Evolutionary conservation across 2,113 vertebrate species (phyloP), one percentile per base, ranked within the genome.

Genomic region (Shinisaurus crocodilurus): DNA sequence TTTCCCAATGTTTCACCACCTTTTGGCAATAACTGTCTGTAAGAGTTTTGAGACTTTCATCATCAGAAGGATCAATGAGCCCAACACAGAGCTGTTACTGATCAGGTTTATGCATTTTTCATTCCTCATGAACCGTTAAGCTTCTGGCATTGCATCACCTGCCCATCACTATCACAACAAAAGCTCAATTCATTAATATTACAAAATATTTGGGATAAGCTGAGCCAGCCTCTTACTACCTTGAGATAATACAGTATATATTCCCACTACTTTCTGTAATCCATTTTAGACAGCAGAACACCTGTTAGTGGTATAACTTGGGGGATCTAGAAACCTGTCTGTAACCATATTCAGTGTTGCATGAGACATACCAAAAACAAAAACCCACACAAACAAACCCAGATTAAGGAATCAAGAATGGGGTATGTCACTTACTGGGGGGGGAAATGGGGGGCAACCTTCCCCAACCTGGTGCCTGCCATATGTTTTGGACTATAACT

Each of bases 1-100:
- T 54, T 48, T 91, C 80, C 20, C 12, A 86, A 84, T 86, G 15
- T 84, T 2, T 5, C 84, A 88, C 81, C 91, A 27, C 60, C 10
- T 79, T 90, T 70, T 88, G 25, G 15, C 89, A 43, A 5, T n/a
- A 54, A n/a, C 48, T 45, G 48, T 45, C 23, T 86, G 50, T 12
- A 1, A 82, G 2, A 69, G n/a, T 43, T 32, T 77, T 70, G 40
- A 83, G 12, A 1, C 0, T 69, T 63, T 85, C 0, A 3, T 88
- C 16, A 69, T 63, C 70, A 82, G 4, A 94, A 91, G 37, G 48
- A 67, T 82, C 1, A 0, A 32, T 25, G 80, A 93, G 63, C 15
- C 60, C 2, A 88, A 57, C 9, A 75, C 1, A 87, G 9, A 57
- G 4, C 0, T 88, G 34, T 54, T 87, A 75, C 0, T 15, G n/a